These are phyloP conservation scores for Plebejus anna DNA, from an alignment of 2,888 invertebrate genomes.

Conservation along the genomic window DNA sequence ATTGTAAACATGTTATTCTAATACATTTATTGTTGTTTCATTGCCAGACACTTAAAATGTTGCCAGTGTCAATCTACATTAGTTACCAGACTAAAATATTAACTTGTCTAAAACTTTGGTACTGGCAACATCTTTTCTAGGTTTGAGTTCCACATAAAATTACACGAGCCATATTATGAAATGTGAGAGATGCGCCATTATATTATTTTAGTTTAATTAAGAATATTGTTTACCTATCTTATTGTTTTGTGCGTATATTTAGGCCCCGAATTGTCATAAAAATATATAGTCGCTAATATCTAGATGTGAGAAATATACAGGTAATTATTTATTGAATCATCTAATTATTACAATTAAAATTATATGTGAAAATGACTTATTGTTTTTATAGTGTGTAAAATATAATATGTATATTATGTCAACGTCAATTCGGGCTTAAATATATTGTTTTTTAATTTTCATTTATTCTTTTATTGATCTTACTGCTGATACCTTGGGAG, in stretches of 20 bases:
- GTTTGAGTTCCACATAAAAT: background rate
- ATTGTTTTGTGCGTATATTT: constrained; percentile 24
- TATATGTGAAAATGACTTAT: background rate
- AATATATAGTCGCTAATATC: constrained; percentile 29
- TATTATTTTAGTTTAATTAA: constrained; percentile 29
- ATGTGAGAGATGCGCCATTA: constrained; percentile 30
- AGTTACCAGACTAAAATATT: constrained; percentile 12
- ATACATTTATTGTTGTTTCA: constrained; percentile 3
- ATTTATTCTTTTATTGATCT: constrained; percentile 30
- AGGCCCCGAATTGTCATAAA: constrained; percentile 30
- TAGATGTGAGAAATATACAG: constrained; percentile 9
- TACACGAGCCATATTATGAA: constrained; percentile 30
- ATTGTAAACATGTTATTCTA: background rate
- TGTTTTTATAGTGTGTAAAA: constrained; percentile 16
- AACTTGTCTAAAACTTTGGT: background rate
- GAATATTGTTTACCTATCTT: constrained; percentile 23
- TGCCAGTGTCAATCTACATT: background rate
- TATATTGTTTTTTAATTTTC: constrained; percentile 26
- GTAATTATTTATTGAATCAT: constrained; percentile 19
- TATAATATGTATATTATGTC: background rate
- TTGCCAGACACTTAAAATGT: background rate
- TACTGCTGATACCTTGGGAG: background rate
- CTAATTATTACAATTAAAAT: constrained; percentile 3
- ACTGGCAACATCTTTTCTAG: background rate
- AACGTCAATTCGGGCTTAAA: constrained; percentile 27